These are phyloP conservation scores for Periophthalmodon schlosseri DNA, from an alignment of 2,113 vertebrate genomes.

Conservation along the genomic window DNA sequence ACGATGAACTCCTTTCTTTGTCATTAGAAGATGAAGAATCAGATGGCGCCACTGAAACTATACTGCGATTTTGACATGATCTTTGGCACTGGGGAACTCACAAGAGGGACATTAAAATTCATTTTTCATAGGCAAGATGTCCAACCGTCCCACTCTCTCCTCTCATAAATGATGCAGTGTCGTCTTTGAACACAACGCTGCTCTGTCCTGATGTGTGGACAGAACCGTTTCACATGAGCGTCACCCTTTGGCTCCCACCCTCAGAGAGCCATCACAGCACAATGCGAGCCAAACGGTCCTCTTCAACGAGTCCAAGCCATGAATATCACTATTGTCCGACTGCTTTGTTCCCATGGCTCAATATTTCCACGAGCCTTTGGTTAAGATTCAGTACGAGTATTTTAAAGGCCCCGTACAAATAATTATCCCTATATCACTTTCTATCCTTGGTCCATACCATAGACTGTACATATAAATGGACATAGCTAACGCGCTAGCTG, in stretches of 20 bases:
- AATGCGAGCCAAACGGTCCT: slow-evolving; percentile 46
- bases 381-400: too few relatives aligned
- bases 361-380: neutral
- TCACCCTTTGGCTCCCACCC: slow-evolving; percentile 9
- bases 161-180: neutral
- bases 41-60: neutral
- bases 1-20: too few relatives aligned
- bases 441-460: too few relatives aligned
- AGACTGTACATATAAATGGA: too few relatives aligned
- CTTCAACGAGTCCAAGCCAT: neutral
- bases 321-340: slow-evolving; percentile 56
- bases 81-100: neutral
- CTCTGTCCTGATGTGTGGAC: slow-evolving; percentile 28
- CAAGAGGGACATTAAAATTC: neutral
- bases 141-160: neutral
- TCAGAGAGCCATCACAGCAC: slow-evolving; percentile 19
- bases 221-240: slow-evolving; percentile 29
- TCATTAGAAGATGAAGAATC: too few relatives aligned
- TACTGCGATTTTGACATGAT: too few relatives aligned
- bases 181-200: slow-evolving; percentile 26
- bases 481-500: too few relatives aligned
- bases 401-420: too few relatives aligned
- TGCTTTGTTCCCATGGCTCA: slow-evolving; percentile 27
- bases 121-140: neutral
- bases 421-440: too few relatives aligned